phyloP scores from a whole-genome alignment of 2,888 invertebrate species.

The Germaria angustata region DNA sequence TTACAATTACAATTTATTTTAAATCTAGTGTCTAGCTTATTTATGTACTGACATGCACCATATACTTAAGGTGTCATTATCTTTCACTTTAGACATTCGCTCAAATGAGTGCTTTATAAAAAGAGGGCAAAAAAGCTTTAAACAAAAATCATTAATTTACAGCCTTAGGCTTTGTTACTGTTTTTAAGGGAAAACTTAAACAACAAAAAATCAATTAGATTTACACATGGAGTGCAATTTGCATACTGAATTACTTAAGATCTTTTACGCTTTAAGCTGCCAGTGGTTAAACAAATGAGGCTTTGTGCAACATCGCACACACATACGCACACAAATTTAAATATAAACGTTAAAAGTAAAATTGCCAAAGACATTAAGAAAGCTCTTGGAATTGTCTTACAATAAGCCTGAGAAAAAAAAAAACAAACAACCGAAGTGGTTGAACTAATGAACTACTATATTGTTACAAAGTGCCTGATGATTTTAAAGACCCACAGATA shows the following conservation, averaged over 20 bases:
- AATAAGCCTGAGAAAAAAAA: neutral
- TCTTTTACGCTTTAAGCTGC: neutral
- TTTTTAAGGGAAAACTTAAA: conserved; percentile 30
- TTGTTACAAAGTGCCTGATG: neutral
- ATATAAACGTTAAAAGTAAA: neutral
- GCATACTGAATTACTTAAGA: neutral
- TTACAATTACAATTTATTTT: conserved; percentile 17
- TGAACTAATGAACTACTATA: neutral
- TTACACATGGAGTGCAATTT: conserved; percentile 14
- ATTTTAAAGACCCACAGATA: no score
- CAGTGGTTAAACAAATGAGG: neutral
- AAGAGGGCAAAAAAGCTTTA: neutral
- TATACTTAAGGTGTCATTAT: conserved; percentile 60
- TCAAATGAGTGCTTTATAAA: conserved; percentile 23
- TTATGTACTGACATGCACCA: neutral
- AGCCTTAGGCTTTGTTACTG: conserved; percentile 44
- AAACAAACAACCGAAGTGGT: no score
- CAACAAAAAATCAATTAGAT: conserved; percentile 47
- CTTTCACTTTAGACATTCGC: conserved; percentile 60
- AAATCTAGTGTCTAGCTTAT: neutral
- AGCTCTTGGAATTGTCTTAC: neutral
- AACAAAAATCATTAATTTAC: conserved; percentile 41
- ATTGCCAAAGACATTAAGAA: neutral
- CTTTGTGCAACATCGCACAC: neutral
- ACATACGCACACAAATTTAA: no score